Percentiles rank a stretch among this genome's conserved stretches.
These are phyloP conservation scores for Hoplodrina ambigua DNA, from an alignment of 2,888 invertebrate genomes.

Conservation along the genomic window DNA sequence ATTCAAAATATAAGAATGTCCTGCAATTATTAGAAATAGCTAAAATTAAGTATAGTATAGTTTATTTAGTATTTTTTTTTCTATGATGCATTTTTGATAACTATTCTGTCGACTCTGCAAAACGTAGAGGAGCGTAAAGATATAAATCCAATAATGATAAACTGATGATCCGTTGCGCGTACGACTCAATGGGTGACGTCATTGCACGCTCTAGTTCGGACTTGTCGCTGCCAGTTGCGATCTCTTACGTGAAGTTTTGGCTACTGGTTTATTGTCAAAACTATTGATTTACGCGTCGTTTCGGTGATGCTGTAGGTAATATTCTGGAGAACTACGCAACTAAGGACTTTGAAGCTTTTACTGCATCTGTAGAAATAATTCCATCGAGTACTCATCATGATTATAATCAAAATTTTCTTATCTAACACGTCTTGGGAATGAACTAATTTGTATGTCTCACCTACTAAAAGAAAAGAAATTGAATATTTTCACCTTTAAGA, in stretches of 20 bases:
- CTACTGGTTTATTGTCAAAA: slow-evolving; percentile 50
- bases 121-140: slow-evolving; percentile 25
- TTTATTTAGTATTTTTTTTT: too few species aligned
- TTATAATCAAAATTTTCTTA: background rate
- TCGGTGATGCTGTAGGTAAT: background rate
- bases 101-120: slow-evolving; percentile 7
- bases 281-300: slow-evolving; percentile 26
- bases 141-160: slow-evolving; percentile 63
- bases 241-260: slow-evolving; percentile 54
- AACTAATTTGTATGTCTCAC: background rate
- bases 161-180: slow-evolving; percentile 64
- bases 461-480: background rate
- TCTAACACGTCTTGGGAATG: background rate
- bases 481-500: slow-evolving; percentile 9
- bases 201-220: slow-evolving; percentile 66
- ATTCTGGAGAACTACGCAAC: background rate
- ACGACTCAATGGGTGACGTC: slow-evolving; percentile 65
- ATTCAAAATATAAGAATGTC: background rate
- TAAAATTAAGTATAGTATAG: too few species aligned
- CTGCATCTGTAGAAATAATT: background rate
- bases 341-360: too few species aligned
- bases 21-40: background rate
- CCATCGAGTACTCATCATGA: background rate
- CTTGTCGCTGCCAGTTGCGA: slow-evolving; percentile 63
- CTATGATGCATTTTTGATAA: slow-evolving; percentile 6